Evolutionary conservation across 2,888 invertebrate species (phyloP), one percentile per base, ranked within the genome.

Genomic region (Hirtodrosophila trivittata): DNA sequence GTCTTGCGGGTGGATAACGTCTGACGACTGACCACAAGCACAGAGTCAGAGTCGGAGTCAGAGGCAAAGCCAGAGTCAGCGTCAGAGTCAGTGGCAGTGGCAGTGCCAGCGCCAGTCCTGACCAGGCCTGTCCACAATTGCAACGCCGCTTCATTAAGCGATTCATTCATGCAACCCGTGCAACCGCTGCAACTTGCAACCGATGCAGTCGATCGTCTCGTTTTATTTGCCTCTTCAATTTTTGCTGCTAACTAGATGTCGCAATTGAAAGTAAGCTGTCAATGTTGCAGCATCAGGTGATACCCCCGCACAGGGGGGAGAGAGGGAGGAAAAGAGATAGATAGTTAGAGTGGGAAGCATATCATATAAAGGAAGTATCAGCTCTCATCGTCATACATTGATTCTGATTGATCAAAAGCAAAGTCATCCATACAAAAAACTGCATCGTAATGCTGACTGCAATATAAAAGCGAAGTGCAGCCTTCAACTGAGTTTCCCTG

Each of bases 251-350:
- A 82, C 82, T 82, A 86, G 82, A 84, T 86, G 82, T 77, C 76
- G 82, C 86, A 86, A 86, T 84, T 86, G 86, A 82, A 86, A 84
- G 82, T 82, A 66, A 84, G 85, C 85, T 86, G 85, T 82, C 86
- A 82, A 72, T 72, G 68, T 60, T 54, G 55, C 65, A 30, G 28
- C 38, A 38, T 3, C 10, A 46, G n/a, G 18, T 21, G 18, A 21
- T 21, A 21, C 18, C 18, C 18, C 18, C 18, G 18, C 18, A 21
- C 5, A 1, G 5, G 35, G 35, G 62, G 45, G 37, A 28, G 18
- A 21, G 18, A 21, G 18, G 3, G 18, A 21, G 18, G 5, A 5
- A 21, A 3, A 3, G 18, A 21, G 18, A 21, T 21, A 21, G 5
- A 21, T 21, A 21, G 18, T 21, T 2, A 5, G 18, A 21, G 18